Evolutionary conservation across 2,888 invertebrate species (phyloP).

Genomic region (Actias luna): DNA sequence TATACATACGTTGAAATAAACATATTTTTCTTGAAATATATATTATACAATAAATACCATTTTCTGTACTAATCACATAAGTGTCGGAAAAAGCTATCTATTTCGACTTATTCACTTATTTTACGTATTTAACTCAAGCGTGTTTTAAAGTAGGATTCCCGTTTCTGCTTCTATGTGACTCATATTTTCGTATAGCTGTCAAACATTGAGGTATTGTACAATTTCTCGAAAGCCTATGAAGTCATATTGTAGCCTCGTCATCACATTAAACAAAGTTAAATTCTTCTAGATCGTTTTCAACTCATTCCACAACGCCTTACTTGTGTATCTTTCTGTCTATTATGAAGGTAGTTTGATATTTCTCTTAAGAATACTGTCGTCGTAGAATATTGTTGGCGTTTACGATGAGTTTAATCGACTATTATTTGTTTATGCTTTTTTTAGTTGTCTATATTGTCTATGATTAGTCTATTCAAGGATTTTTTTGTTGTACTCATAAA

Average conservation of each 20-base stretch:
- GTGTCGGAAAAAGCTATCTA: too few species aligned
- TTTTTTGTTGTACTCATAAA: neutral
- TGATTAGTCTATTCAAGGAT: conserved; percentile 37
- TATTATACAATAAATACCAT: too few species aligned
- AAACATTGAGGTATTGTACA: neutral
- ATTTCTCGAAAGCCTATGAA: neutral
- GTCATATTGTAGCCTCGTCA: conserved; percentile 5
- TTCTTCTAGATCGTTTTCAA: conserved; percentile 66
- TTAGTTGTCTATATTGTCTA: conserved; percentile 29
- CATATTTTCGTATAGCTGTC: neutral
- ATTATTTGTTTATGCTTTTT: conserved; percentile 31
- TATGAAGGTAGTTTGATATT: conserved; percentile 66
- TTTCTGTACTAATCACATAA: too few species aligned
- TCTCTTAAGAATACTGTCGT: conserved; percentile 65
- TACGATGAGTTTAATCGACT: conserved; percentile 20
- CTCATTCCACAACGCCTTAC: conserved; percentile 78
- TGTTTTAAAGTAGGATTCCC: too few species aligned
- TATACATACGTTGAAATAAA: too few species aligned
- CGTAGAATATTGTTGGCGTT: conserved; percentile 53
- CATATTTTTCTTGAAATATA: too few species aligned
- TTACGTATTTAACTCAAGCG: too few species aligned
- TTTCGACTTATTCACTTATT: too few species aligned
- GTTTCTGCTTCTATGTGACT: too few species aligned
- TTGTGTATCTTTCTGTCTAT: conserved; percentile 80
- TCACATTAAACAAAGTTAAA: conserved; percentile 38